Evolutionary conservation across 2,113 vertebrate species (phyloP).

Genomic region (Genyomyrus donnyi): DNA sequence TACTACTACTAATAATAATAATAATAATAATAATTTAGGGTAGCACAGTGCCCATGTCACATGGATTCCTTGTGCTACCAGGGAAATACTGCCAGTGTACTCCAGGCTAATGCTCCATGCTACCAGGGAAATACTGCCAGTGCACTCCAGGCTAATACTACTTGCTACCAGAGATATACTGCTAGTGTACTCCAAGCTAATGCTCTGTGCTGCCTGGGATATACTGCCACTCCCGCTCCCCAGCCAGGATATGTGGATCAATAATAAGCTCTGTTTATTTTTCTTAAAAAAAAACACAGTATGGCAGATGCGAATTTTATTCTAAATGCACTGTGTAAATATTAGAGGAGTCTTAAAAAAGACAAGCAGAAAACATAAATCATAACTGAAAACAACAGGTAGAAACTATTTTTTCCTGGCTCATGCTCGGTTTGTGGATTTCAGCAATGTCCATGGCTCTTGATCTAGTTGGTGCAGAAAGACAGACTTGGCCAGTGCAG

Average conservation of each 20-base stretch:
- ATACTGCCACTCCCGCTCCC: not conserved
- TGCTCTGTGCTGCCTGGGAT: not conserved
- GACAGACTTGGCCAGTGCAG: not conserved
- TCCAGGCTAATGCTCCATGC: not conserved
- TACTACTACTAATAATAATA: not conserved
- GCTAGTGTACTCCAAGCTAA: not conserved
- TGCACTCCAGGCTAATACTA: not conserved
- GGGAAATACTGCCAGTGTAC: not conserved
- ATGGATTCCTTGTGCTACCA: not conserved
- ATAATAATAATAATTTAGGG: not conserved
- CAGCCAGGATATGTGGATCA: not conserved
- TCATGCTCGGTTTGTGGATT: not conserved
- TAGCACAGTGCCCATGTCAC: not conserved
- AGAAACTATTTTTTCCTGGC: not conserved
- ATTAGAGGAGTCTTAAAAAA: not conserved
- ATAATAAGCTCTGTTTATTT: not conserved
- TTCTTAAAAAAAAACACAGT: not conserved
- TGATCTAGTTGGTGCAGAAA: not conserved
- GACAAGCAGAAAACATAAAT: not conserved
- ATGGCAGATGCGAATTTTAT: not conserved
- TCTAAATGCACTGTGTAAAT: not conserved
- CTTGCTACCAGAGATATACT: not conserved
- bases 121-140: too few species aligned
- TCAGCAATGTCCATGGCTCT: conserved; percentile 5
- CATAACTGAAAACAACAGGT: not conserved